Evolutionary conservation across 2,888 invertebrate genomes (phyloP).

Genomic region (Eurois occulta): DNA sequence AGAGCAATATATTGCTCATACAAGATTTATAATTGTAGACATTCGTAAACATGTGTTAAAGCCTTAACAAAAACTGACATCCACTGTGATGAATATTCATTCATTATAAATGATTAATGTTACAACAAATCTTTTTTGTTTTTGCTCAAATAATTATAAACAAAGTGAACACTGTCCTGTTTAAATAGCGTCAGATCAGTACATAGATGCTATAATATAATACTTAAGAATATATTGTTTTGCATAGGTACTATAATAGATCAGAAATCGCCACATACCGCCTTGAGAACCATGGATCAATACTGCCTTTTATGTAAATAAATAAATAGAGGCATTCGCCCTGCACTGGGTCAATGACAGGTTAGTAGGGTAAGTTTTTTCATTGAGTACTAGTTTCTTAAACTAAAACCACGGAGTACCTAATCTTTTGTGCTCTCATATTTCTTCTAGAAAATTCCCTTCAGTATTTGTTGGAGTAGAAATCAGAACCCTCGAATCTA

Average conservation of each 20-base stretch:
- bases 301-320: neutral
- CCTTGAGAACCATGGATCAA: neutral
- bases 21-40: slow-evolving; percentile 18
- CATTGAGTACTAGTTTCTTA: no score
- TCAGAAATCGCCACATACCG: neutral
- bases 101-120: slow-evolving; percentile 26
- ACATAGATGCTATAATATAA: neutral
- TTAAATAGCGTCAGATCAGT: neutral
- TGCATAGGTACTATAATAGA: neutral
- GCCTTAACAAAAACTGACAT: slow-evolving; percentile 9
- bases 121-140: slow-evolving; percentile 18
- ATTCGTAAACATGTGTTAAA: slow-evolving; percentile 32
- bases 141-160: neutral
- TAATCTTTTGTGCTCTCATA: neutral
- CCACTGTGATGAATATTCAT: slow-evolving; percentile 33
- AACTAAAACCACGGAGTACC: neutral
- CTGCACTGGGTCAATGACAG: neutral
- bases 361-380: neutral
- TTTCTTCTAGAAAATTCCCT: neutral
- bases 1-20: slow-evolving; percentile 45
- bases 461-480: neutral
- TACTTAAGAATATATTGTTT: neutral
- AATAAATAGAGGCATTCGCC: neutral
- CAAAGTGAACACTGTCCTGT: neutral
- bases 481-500: neutral